Evolutionary conservation across 2,113 vertebrate species (phyloP), one percentile per base, ranked within the genome.

Genomic region (Aleadryas rufinucha): DNA sequence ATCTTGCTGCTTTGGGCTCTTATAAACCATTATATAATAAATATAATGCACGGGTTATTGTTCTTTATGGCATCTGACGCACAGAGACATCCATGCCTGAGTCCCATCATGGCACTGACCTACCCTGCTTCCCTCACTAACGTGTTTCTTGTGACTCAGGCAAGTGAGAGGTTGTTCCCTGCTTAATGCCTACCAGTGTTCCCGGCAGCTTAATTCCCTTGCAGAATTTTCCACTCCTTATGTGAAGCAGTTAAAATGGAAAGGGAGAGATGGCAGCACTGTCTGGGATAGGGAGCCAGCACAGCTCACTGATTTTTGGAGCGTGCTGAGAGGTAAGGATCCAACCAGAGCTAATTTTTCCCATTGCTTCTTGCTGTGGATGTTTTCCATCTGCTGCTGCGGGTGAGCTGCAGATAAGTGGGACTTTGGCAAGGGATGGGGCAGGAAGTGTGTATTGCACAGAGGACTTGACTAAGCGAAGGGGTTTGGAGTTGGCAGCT

Each of bases 151-250:
- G 80, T 23, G 6, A 65, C 75, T 94, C 64, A 78, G 83, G 37
- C 65, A 74, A 96, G 69, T 64, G 65, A 79, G 54, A 90, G 87
- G 84, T 93, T 95, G 84, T 94, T 94, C 79, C 77, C 89, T 92
- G 66, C 87, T 87, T 69, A 84, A 72, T 87, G 91, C 84, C 37
- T 90, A 80, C 85, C 78, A 83, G 80, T 10, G 10, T 81, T 94
- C 64, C 57, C 2, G 0, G 76, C 35, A 92, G 64, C 60, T 86
- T 87, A 92, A 89, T 81, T 93, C 95, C 35, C 53, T 93, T 14
- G 2, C 57, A 91, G 94, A 94, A 96, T 94, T 97, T 96, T 97
- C 96, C 90, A 74, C 50, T 93, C 84, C 90, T 96, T 96, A 82
- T 87, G 86, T 18, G 84, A 96, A 61, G 45, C 0, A 8, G 83